These are phyloP conservation scores for Coptotermes formosanus DNA, from an alignment of 1,140 invertebrate species.

Conservation along the genomic window DNA sequence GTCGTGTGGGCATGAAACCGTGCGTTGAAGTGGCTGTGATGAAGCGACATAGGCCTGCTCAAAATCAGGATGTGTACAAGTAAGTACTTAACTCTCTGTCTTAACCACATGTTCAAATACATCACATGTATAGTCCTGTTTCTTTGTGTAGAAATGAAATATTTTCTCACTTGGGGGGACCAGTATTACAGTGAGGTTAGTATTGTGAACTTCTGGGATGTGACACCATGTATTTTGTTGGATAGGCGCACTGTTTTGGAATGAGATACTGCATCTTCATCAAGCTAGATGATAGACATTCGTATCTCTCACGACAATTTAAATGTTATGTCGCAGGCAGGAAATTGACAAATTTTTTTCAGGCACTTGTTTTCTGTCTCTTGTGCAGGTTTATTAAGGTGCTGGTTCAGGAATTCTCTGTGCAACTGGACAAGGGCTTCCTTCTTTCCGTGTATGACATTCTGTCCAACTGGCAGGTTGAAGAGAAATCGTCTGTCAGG, in stretches of 20 bases:
- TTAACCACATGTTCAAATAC: background rate
- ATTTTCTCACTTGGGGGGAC: too few species aligned
- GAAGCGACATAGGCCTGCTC: slow-evolving; percentile 55
- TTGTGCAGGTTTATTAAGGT: slow-evolving; percentile 64
- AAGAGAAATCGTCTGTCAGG: slow-evolving; percentile 54
- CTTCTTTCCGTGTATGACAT: slow-evolving; percentile 62
- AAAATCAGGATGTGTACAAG: slow-evolving; percentile 63
- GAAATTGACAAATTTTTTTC: too few species aligned
- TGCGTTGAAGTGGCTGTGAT: slow-evolving; percentile 67
- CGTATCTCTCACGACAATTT: too few species aligned
- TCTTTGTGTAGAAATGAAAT: background rate
- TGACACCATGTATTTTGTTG: too few species aligned
- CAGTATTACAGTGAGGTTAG: too few species aligned
- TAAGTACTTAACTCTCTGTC: slow-evolving; percentile 37
- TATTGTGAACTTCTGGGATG: too few species aligned
- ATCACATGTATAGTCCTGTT: background rate
- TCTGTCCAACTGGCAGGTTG: slow-evolving; percentile 54
- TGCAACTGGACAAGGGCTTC: slow-evolving; percentile 74
- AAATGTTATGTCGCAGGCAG: too few species aligned
- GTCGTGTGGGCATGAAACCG: slow-evolving; percentile 57
- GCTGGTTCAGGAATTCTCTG: slow-evolving; percentile 66
- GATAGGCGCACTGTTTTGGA: too few species aligned
- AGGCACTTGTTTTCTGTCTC: background rate
- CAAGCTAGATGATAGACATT: too few species aligned
- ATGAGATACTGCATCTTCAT: too few species aligned